Evolutionary conservation across 1,140 invertebrate species (phyloP), one percentile per base, ranked within the genome.

Genomic region (Rhynchophorus ferrugineus): DNA sequence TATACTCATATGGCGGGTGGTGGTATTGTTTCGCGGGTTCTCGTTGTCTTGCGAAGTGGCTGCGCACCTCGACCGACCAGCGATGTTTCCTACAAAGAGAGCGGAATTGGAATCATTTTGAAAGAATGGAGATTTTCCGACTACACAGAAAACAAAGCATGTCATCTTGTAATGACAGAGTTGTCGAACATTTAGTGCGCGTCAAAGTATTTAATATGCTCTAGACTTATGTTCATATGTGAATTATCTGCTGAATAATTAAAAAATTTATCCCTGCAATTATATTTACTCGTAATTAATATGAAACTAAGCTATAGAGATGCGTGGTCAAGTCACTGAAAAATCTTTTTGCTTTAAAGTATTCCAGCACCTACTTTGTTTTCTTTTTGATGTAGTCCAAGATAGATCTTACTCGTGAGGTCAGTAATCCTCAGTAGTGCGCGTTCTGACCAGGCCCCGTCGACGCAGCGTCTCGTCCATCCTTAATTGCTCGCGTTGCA

Each of bases 401-500:
- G 6, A 11, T 16, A n/a, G 2, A 9, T 7, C 44, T 47, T 35
- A 54, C 51, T 37, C 51, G 36, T 47, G 29, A 14, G 44, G 53
- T 55, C 53, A 55, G 53, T 55, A 55, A 55, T 55, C 53, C 34
- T 49, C 45, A 18, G 46, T 49, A 6, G 53, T 49, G 29, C 53
- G 65, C 48, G 65, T 61, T 61, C 65, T 63, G 55, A 57, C 49
- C 44, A 64, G 54, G 42, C 60, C 63, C 37, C 66, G 61, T 57
- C 62, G 63, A 35, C 59, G 57, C 46, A 69, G 53, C 37, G 60
- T 60, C 52, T 66, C 66, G 42, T 79, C 76, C 47, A 79, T 65
- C 54, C 73, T 73, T 43, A 77, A 55, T 58, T 79, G 77, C 54
- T 79, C 76, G 34, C 77, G 63, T 51, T 78, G 76, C 48, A 79